Conservation (phyloP, 35 echinoderm and acorn worm genomes). For the Ptychodera flava region DNA sequence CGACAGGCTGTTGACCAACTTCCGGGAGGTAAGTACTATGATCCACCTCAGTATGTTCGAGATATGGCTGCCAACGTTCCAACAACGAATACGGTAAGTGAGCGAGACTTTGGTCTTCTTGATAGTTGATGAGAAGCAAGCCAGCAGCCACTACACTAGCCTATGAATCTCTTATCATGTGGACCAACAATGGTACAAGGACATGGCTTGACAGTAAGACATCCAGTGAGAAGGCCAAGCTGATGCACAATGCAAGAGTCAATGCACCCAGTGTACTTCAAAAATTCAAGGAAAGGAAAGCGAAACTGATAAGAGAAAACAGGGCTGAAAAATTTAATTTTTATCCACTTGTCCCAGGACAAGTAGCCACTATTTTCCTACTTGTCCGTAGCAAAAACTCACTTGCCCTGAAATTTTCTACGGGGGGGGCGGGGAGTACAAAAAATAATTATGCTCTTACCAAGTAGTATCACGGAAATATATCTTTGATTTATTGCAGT, state of each 20-base stretch:
- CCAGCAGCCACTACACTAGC: constrained; percentile 18
- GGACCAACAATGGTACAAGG: constrained; percentile 23
- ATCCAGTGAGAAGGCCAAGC: constrained; percentile 1
- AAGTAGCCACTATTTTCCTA: too few relatives aligned
- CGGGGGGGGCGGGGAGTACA: too few relatives aligned
- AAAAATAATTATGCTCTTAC: too few relatives aligned
- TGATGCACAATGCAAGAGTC: constrained; percentile 5
- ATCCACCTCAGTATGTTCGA: constrained; percentile 3
- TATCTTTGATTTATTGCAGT: too few relatives aligned
- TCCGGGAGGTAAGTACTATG: constrained; percentile 23
- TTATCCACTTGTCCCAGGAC: too few relatives aligned
- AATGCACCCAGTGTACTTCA: neutral
- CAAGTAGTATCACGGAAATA: too few relatives aligned
- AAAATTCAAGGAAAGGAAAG: neutral
- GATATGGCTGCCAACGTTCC: constrained; percentile 6
- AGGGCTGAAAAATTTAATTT: too few relatives aligned
- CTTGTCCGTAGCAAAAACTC: too few relatives aligned
- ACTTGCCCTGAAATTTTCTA: too few relatives aligned
- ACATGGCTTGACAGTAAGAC: constrained; percentile 16
- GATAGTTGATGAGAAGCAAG: constrained; percentile 17
- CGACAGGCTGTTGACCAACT: constrained; percentile 34
- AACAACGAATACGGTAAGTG: constrained; percentile 30
- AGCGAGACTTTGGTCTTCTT: constrained; percentile 18
- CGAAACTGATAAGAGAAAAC: neutral
- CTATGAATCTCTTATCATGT: constrained; percentile 16